A percentile compares a stretch with the other conserved stretches of the same genome.
These are phyloP conservation scores for Drosophila navojoa DNA, from an alignment of 1,140 invertebrate genomes.

Conservation along the genomic window DNA sequence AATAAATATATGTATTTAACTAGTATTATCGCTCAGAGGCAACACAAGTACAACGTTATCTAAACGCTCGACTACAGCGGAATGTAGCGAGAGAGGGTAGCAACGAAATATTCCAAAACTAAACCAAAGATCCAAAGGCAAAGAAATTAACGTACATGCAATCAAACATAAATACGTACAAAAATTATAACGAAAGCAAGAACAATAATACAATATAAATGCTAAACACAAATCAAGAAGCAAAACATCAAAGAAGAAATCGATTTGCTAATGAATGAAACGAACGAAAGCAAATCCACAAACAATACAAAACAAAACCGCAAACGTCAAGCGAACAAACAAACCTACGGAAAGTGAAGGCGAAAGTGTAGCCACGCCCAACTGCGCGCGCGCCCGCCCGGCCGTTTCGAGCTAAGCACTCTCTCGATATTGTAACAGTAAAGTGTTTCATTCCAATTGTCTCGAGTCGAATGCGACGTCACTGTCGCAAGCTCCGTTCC, in stretches of 20 bases:
- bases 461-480: conserved; percentile 30
- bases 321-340: conserved; percentile 43
- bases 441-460: conserved; percentile 8
- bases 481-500: conserved; percentile 9
- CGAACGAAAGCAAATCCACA: conserved; percentile 47
- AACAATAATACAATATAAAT: conserved; percentile 49
- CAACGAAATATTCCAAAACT: conserved; percentile 56
- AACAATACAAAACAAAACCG: conserved; percentile 38
- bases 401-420: neutral
- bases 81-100: conserved; percentile 52
- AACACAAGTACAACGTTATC: conserved; percentile 24
- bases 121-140: conserved; percentile 82
- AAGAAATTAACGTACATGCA: conserved; percentile 57
- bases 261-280: conserved; percentile 74
- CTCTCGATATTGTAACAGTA: conserved; percentile 20
- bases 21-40: conserved; percentile 35
- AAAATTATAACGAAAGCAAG: conserved; percentile 58
- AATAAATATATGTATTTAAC: conserved; percentile 12
- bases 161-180: conserved; percentile 34
- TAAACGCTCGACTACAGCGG: conserved; percentile 27
- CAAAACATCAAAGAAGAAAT: conserved; percentile 46
- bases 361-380: conserved; percentile 53
- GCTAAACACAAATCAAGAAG: conserved; percentile 40
- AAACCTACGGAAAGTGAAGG: conserved; percentile 58
- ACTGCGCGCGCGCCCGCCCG: neutral